phyloP scores from a whole-genome alignment of 2,113 vertebrate genomes.

The Larimichthys crocea region DNA sequence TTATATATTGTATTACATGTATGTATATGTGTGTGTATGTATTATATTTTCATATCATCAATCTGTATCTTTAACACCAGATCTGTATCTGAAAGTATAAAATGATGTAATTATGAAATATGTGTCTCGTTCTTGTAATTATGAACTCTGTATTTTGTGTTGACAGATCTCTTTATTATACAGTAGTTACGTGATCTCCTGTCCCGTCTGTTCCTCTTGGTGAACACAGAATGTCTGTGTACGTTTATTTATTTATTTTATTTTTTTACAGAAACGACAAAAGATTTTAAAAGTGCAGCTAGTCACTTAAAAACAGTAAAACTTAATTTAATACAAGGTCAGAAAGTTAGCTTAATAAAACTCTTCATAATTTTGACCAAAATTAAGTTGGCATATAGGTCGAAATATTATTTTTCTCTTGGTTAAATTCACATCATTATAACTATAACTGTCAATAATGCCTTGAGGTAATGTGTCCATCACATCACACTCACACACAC shows the following conservation, averaged over 20 bases:
- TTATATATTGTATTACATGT: too few relatives aligned
- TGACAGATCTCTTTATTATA: neutral
- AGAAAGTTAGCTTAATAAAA: neutral
- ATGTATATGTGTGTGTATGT: too few relatives aligned
- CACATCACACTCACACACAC: conserved; percentile 30
- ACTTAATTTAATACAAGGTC: neutral
- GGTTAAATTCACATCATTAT: conserved; percentile 49
- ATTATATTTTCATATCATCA: too few relatives aligned
- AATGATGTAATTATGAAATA: neutral
- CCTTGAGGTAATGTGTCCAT: conserved; percentile 70
- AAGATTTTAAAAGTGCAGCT: neutral
- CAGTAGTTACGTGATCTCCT: neutral
- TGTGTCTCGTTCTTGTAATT: neutral
- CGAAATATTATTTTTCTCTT: conserved; percentile 23
- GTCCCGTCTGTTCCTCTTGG: too few relatives aligned
- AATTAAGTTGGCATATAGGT: conserved; percentile 32
- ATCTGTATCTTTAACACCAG: neutral
- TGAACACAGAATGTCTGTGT: neutral
- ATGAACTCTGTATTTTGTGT: neutral
- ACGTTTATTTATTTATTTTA: neutral
- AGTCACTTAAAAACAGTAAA: neutral
- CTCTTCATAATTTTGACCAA: conserved; percentile 9
- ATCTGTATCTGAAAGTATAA: neutral
- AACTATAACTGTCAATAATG: conserved; percentile 54
- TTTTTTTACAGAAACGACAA: neutral